Evolutionary conservation across 2,113 vertebrate genomes (phyloP).

Genomic region (Melanerpes formicivorus): DNA sequence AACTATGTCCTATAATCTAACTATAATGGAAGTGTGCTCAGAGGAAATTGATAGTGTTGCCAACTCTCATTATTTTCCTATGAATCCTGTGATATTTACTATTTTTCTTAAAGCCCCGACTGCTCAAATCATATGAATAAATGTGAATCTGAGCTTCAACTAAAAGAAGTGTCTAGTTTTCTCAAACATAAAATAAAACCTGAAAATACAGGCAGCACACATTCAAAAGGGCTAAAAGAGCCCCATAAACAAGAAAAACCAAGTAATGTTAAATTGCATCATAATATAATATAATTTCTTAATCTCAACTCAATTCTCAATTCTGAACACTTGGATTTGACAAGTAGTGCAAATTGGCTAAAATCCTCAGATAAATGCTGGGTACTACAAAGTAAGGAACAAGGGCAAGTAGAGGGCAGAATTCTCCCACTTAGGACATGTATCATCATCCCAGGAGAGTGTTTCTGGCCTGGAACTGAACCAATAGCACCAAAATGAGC

Average conservation of each 20-base stretch:
- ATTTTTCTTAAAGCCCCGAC: conserved; percentile 16
- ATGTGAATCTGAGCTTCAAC: neutral
- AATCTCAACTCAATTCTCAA: neutral
- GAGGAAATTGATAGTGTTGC: conserved; percentile 12
- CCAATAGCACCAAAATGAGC: neutral
- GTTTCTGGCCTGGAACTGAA: neutral
- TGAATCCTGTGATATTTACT: conserved; percentile 26
- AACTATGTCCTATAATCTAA: conserved; percentile 9
- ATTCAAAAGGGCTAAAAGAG: neutral
- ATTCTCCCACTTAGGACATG: neutral
- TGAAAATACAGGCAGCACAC: neutral
- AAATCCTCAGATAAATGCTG: neutral
- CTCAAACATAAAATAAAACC: neutral
- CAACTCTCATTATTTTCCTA: conserved; percentile 22
- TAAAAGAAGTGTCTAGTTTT: neutral
- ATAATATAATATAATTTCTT: neutral
- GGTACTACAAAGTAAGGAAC: neutral
- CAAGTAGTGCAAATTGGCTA: neutral
- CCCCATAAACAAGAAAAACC: neutral
- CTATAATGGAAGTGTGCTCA: neutral
- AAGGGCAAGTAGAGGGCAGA: neutral
- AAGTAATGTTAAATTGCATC: neutral
- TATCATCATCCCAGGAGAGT: neutral
- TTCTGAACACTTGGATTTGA: neutral
- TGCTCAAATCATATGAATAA: neutral